phyloP scores from a whole-genome alignment of 2,113 vertebrate genomes.

The Dromaius novaehollandiae region DNA sequence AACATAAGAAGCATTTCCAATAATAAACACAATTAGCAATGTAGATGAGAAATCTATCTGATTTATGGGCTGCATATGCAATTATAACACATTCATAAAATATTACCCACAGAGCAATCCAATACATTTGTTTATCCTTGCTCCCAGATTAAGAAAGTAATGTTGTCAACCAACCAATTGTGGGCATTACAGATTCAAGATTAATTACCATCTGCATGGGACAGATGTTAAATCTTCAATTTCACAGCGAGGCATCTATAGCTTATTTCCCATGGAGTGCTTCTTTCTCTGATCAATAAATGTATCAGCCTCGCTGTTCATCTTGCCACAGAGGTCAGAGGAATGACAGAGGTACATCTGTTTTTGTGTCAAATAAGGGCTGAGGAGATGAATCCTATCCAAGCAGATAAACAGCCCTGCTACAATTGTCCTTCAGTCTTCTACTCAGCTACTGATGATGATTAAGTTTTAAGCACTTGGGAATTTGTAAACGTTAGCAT shows the following conservation, averaged over 20 bases:
- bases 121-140: slow-evolving; percentile 52
- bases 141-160: slow-evolving; percentile 54
- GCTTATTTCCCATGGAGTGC: slow-evolving; percentile 66
- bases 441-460: background rate
- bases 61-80: slow-evolving; percentile 63
- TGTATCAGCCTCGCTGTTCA: slow-evolving; percentile 65
- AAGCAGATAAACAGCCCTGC: slow-evolving; percentile 54
- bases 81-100: slow-evolving; percentile 65
- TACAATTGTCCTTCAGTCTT: slow-evolving; percentile 52
- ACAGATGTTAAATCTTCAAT: slow-evolving; percentile 75
- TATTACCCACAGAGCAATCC: slow-evolving; percentile 39
- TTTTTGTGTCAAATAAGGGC: slow-evolving; percentile 69
- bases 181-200: slow-evolving; percentile 62
- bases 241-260: slow-evolving; percentile 53
- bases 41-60: slow-evolving; percentile 52
- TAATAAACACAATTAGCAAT: slow-evolving; percentile 65
- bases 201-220: slow-evolving; percentile 73
- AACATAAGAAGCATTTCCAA: slow-evolving; percentile 62
- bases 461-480: slow-evolving; percentile 55
- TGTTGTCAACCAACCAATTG: slow-evolving; percentile 52
- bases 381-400: slow-evolving; percentile 70
- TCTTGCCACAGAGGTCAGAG: slow-evolving; percentile 75
- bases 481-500: background rate
- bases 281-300: slow-evolving; percentile 77
- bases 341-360: slow-evolving; percentile 73